A percentile compares a stretch with the other conserved stretches of the same genome.
These are phyloP conservation scores for Parazoanthus swiftii DNA, from an alignment of 92 coral and sea anemone genomes.

Conservation along the genomic window DNA sequence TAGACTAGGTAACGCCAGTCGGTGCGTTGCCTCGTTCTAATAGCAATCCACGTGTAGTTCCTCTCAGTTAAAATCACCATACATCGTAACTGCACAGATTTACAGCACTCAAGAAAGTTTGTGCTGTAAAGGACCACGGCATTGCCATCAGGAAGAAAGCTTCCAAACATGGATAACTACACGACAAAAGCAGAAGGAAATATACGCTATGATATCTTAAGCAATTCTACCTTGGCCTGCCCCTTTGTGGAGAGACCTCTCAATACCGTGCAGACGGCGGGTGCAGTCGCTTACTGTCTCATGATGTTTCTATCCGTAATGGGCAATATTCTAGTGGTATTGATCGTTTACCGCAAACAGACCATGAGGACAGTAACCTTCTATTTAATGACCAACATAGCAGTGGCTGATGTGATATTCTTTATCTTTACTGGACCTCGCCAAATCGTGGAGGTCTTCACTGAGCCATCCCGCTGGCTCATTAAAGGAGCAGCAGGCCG, in stretches of 20 bases:
- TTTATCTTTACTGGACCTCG: conserved; percentile 26
- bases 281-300: conserved; percentile 20
- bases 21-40: not conserved
- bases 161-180: not conserved
- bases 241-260: not conserved
- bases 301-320: conserved; percentile 23
- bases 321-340: conserved; percentile 7
- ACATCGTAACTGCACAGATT: not conserved
- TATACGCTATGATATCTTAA: not conserved
- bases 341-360: conserved; percentile 18
- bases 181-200: not conserved
- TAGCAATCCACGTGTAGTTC: not conserved
- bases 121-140: no score
- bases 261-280: not conserved
- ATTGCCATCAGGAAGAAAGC: not conserved
- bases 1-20: no score
- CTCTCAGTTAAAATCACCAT: not conserved
- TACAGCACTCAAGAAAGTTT: not conserved
- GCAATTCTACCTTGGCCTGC: not conserved
- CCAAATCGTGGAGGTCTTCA: conserved; percentile 21
- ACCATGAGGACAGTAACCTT: conserved; percentile 11
- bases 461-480: conserved; percentile 29
- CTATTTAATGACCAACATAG: conserved; percentile 23
- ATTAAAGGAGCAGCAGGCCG: not conserved
- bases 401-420: conserved; percentile 24